Percentiles rank a stretch among this genome's conserved stretches.
Evolutionary conservation across 2,888 invertebrate species (phyloP).

Genomic region (Mythimna pallens): DNA sequence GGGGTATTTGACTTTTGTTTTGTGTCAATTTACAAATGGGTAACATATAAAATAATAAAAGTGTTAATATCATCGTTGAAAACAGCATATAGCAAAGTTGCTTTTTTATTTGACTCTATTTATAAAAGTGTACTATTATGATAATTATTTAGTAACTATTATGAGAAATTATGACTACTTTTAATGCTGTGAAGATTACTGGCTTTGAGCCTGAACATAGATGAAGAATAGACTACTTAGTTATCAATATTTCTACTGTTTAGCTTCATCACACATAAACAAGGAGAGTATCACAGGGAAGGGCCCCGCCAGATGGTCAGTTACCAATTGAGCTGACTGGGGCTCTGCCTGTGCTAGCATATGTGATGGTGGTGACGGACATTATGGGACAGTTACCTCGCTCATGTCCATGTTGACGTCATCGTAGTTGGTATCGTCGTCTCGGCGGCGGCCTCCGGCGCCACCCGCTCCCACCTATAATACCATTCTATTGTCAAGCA

Average conservation of each 20-base stretch:
- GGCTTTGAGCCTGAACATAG: conserved; percentile 46
- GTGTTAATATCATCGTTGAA: conserved; percentile 91
- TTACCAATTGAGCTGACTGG: conserved; percentile 38
- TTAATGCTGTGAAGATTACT: conserved; percentile 54
- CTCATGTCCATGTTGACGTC: conserved; percentile 95
- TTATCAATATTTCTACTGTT: conserved; percentile 45
- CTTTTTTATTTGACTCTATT: conserved; percentile 63
- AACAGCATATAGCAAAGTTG: conserved; percentile 75
- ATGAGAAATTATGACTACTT: conserved; percentile 35
- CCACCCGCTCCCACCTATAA: conserved; percentile 85
- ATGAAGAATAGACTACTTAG: conserved; percentile 61
- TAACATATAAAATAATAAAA: conserved; percentile 91
- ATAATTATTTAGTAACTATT: conserved; percentile 47
- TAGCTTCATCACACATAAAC: conserved; percentile 42
- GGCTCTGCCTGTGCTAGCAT: conserved; percentile 38
- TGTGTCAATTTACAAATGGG: conserved; percentile 91
- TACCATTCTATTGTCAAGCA: conserved; percentile 91
- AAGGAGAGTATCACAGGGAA: conserved; percentile 41
- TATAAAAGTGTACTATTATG: conserved; percentile 47
- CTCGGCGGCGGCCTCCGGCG: conserved; percentile 78
- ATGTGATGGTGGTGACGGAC: conserved; percentile 44
- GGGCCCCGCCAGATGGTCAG: conserved; percentile 25
- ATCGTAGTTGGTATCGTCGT: conserved; percentile 93
- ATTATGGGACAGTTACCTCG: conserved; percentile 89
- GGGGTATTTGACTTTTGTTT: conserved; percentile 90